These are phyloP conservation scores for Nixonia krombeini DNA, from an alignment of 1,140 invertebrate species.

Conservation along the genomic window DNA sequence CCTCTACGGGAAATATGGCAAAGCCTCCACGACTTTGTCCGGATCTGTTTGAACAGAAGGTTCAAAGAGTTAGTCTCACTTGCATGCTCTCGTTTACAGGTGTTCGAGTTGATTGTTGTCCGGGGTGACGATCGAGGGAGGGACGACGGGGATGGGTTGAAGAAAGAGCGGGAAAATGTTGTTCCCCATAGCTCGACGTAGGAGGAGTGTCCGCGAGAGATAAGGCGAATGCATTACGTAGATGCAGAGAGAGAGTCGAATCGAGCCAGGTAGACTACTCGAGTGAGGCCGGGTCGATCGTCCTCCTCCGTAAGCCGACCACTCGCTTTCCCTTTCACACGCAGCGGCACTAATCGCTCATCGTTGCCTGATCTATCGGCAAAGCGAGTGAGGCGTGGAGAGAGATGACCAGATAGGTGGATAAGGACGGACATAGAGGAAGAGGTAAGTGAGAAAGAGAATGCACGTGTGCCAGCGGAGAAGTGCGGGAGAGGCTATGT, in stretches of 20 bases:
- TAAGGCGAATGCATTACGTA: conserved; percentile 44
- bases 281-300: conserved; percentile 59
- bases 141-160: too few relatives aligned
- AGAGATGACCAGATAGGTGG: conserved; percentile 23
- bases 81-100: too few relatives aligned
- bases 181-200: conserved; percentile 8
- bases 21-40: too few relatives aligned
- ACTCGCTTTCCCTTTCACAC: conserved; percentile 70
- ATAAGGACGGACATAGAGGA: conserved; percentile 34
- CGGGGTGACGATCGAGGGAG: too few relatives aligned
- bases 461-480: conserved; percentile 21
- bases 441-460: conserved; percentile 32
- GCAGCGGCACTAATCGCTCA: conserved; percentile 68
- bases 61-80: too few relatives aligned
- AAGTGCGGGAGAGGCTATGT: conserved; percentile 12
- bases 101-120: too few relatives aligned
- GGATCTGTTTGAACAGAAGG: too few relatives aligned
- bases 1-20: too few relatives aligned
- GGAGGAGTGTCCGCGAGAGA: conserved; percentile 33
- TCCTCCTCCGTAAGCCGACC: conserved; percentile 65
- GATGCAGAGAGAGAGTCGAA: conserved; percentile 52
- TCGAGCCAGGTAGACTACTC: conserved; percentile 46
- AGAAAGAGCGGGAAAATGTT: too few relatives aligned
- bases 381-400: conserved; percentile 28
- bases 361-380: conserved; percentile 65